Evolutionary conservation across 2,888 invertebrate species (phyloP).

Genomic region (Leistus spinibarbis): DNA sequence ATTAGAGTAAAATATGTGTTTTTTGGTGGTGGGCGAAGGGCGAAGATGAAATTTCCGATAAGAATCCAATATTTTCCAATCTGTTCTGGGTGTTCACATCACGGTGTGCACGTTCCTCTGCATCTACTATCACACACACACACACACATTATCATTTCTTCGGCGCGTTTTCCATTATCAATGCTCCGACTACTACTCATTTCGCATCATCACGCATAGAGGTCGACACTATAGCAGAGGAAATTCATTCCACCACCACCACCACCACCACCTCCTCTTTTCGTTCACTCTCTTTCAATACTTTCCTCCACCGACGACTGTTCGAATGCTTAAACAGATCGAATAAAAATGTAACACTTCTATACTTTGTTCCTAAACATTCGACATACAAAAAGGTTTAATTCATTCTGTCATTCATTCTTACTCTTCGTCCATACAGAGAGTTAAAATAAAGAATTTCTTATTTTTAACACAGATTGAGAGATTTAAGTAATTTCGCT

Average conservation of each 20-base stretch:
- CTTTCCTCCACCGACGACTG: no score
- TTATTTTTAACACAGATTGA: no score
- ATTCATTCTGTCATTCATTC: no score
- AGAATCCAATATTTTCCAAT: constrained; percentile 29
- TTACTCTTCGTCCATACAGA: no score
- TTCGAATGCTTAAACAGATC: constrained; percentile 2
- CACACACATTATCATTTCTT: neutral
- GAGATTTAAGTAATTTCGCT: no score
- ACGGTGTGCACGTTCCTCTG: no score
- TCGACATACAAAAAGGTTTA: no score
- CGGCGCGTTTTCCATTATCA: constrained; percentile 3
- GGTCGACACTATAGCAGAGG: neutral
- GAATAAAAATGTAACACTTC: constrained; percentile 1
- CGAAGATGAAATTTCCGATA: constrained; percentile 12
- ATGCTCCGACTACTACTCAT: neutral
- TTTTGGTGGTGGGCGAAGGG: neutral
- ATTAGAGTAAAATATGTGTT: neutral
- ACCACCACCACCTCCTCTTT: neutral
- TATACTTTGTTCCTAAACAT: neutral
- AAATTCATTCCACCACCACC: constrained; percentile 1
- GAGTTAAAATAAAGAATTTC: no score
- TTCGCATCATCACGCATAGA: constrained; percentile 5
- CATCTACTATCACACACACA: no score
- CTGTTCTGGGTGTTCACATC: no score
- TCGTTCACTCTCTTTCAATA: neutral